A percentile compares a stretch with the other conserved stretches of the same genome.
Evolutionary conservation across 2,888 invertebrate genomes (phyloP).

Genomic region (Iselma pallidipennis): DNA sequence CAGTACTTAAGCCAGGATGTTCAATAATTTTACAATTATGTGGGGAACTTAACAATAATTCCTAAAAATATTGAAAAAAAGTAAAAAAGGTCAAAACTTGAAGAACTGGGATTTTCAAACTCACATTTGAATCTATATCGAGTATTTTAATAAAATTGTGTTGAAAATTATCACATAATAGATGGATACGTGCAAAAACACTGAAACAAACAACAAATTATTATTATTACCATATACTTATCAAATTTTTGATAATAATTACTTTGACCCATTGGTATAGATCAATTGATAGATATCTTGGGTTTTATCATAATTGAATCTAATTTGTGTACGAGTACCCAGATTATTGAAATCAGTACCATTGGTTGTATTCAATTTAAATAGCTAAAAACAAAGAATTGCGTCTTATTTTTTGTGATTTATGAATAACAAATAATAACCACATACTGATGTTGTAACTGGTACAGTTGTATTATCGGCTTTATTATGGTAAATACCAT

Average conservation of each 20-base stretch:
- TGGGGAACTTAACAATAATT: slow-evolving; percentile 59
- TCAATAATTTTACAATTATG: slow-evolving; percentile 57
- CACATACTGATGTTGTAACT: slow-evolving; percentile 8
- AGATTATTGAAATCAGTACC: slow-evolving; percentile 25
- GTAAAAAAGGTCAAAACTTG: background rate
- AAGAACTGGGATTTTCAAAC: slow-evolving; percentile 2
- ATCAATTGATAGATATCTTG: background rate
- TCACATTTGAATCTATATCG: slow-evolving; percentile 18
- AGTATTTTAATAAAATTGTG: slow-evolving; percentile 34
- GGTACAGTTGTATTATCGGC: too few species aligned
- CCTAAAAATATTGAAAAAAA: slow-evolving; percentile 35
- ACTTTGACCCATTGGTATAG: background rate
- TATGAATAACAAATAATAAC: background rate
- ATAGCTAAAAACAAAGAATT: slow-evolving; percentile 31
- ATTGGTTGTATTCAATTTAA: slow-evolving; percentile 25
- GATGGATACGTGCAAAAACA: slow-evolving; percentile 26
- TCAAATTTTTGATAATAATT: background rate
- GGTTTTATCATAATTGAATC: slow-evolving; percentile 24
- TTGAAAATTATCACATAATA: slow-evolving; percentile 33
- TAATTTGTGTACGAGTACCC: slow-evolving; percentile 30
- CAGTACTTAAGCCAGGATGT: slow-evolving; percentile 60
- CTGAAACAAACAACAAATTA: slow-evolving; percentile 19
- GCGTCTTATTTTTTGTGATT: slow-evolving; percentile 1
- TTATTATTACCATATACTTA: background rate
- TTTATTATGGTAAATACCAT: slow-evolving; percentile 26